Evolutionary conservation across 2,888 invertebrate species (phyloP).

Genomic region (Molorchus minor): DNA sequence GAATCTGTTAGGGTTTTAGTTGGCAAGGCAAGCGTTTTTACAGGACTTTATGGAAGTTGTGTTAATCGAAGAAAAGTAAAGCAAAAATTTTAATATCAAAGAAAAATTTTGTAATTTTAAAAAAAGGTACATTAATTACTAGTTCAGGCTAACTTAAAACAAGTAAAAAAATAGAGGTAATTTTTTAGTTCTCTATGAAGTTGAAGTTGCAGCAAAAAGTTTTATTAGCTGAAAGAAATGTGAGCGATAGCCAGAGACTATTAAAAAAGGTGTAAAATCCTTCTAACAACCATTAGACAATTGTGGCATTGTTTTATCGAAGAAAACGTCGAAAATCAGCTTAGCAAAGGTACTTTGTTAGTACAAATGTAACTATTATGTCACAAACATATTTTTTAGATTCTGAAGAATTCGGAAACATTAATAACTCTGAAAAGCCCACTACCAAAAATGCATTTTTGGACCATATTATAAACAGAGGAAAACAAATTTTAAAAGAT

Average conservation of each 20-base stretch:
- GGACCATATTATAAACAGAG: conserved; percentile 50
- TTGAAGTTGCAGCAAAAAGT: conserved; percentile 44
- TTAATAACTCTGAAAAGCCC: neutral
- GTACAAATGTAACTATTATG: no score
- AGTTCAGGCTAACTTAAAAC: neutral
- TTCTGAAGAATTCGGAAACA: neutral
- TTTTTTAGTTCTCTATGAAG: conserved; percentile 53
- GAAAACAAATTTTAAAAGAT: conserved; percentile 54
- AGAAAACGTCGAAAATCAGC: conserved; percentile 24
- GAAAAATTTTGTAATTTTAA: conserved; percentile 39
- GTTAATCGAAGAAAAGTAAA: conserved; percentile 38
- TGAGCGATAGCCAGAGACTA: conserved; percentile 41
- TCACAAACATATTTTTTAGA: conserved; percentile 4
- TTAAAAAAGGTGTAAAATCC: conserved; percentile 54
- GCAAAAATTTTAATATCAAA: conserved; percentile 31
- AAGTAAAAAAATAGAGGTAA: no score
- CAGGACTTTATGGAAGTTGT: conserved; percentile 40
- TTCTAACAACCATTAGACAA: conserved; percentile 45
- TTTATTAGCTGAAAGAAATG: conserved; percentile 40
- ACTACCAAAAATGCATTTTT: conserved; percentile 41
- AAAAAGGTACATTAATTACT: conserved; percentile 31
- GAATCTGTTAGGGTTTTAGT: conserved; percentile 37
- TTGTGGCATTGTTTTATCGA: conserved; percentile 47
- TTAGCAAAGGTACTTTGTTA: conserved; percentile 2
- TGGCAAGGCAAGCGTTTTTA: conserved; percentile 43